Evolutionary conservation across 2,113 vertebrate genomes (phyloP).

Genomic region (Cyanoderma ruficeps): DNA sequence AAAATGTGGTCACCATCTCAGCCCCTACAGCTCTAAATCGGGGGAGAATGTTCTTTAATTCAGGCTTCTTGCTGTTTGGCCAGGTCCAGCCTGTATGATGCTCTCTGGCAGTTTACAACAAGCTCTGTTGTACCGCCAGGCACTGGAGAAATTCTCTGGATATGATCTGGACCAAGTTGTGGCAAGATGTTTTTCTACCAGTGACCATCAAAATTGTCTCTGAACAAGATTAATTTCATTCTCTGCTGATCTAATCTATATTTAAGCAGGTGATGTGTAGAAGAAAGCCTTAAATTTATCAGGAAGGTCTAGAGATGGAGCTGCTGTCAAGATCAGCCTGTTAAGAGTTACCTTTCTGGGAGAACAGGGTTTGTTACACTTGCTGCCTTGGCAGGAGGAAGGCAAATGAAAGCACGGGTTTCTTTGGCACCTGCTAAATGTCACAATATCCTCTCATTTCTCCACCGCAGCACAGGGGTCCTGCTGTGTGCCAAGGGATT

Average conservation of each 20-base stretch:
- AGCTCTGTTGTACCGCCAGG: background rate
- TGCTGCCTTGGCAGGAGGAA: background rate
- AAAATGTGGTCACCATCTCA: background rate
- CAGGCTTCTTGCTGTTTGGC: background rate
- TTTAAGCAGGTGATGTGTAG: background rate
- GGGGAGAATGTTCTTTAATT: background rate
- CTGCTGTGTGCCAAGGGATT: background rate
- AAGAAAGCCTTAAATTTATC: background rate
- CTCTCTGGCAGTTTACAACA: background rate
- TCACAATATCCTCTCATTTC: background rate
- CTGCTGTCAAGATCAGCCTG: background rate
- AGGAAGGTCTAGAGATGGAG: background rate
- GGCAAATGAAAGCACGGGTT: background rate
- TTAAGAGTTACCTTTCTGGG: background rate
- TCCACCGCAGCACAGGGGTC: rapidly evolving
- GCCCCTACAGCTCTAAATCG: background rate
- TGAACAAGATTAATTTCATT: background rate
- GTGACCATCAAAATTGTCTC: background rate
- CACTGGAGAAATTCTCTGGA: background rate
- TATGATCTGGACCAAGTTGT: background rate
- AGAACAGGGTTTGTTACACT: background rate
- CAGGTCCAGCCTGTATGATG: background rate
- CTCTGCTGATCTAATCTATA: background rate
- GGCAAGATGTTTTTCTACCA: background rate
- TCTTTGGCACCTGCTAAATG: background rate